phyloP scores from a whole-genome alignment of 2,113 vertebrate species.

The Cavia aperea region DNA sequence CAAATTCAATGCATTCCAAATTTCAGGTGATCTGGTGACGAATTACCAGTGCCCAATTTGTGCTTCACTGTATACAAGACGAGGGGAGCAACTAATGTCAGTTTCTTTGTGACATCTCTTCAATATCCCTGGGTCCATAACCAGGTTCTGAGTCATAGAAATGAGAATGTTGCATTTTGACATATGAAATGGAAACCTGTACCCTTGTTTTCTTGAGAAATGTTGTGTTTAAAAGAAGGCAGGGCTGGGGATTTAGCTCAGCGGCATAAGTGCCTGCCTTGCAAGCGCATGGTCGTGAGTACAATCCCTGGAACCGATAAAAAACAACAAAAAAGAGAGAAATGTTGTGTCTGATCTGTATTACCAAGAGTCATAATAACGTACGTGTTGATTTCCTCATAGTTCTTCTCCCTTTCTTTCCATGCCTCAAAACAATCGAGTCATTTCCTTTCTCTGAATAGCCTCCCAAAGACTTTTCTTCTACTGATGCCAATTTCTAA shows the following conservation, averaged over 20 bases:
- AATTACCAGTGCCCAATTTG: neutral
- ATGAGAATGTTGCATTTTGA: conserved; percentile 37
- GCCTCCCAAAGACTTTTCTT: conserved; percentile 43
- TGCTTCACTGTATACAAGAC: neutral
- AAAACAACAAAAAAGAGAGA: neutral
- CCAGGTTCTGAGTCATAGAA: conserved; percentile 48
- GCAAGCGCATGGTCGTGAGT: too few species aligned
- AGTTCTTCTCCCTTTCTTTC: conserved; percentile 54
- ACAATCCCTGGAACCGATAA: too few species aligned
- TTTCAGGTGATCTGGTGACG: conserved; percentile 7
- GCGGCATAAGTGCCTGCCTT: too few species aligned
- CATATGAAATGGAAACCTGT: conserved; percentile 21
- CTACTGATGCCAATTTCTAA: conserved; percentile 5
- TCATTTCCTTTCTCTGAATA: conserved; percentile 60
- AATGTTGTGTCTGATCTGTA: conserved; percentile 34
- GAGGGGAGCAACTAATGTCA: conserved; percentile 40
- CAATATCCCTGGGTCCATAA: conserved; percentile 27
- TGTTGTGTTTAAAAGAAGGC: neutral
- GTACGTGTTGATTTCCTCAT: neutral
- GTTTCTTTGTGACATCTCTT: conserved; percentile 49
- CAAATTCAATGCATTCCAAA: neutral
- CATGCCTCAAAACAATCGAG: conserved; percentile 34
- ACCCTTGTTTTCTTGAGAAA: neutral
- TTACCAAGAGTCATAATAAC: conserved; percentile 25
- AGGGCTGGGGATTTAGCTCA: too few species aligned